Evolutionary conservation across 2,113 vertebrate species (phyloP).

Genomic region (Pelusios castaneus): DNA sequence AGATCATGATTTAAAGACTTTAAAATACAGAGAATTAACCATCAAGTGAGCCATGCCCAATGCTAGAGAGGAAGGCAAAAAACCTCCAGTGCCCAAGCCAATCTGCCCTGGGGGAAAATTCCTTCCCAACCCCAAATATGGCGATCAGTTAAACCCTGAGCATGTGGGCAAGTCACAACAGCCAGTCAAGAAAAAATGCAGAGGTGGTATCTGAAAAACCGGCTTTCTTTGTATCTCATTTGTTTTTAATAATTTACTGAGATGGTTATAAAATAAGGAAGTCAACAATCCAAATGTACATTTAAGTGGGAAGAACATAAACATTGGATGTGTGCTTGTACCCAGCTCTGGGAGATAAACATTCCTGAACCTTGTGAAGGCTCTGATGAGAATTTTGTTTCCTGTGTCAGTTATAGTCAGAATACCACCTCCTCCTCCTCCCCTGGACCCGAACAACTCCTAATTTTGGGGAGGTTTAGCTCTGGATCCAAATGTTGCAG

Average conservation of each 20-base stretch:
- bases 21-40: too few relatives aligned
- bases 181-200: too few relatives aligned
- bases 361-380: background rate
- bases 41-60: too few relatives aligned
- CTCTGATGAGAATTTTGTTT: background rate
- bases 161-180: too few relatives aligned
- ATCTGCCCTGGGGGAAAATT: too few relatives aligned
- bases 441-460: background rate
- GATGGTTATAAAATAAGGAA: background rate
- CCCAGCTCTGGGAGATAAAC: background rate
- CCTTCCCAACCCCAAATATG: too few relatives aligned
- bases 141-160: too few relatives aligned
- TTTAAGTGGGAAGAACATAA: background rate
- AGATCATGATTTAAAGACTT: too few relatives aligned
- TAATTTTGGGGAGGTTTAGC: background rate
- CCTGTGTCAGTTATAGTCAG: background rate
- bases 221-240: too few relatives aligned
- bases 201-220: background rate
- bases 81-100: too few relatives aligned
- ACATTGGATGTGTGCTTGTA: background rate
- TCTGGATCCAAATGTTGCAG: rapidly evolving
- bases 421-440: background rate
- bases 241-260: background rate
- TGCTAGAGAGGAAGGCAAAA: too few relatives aligned
- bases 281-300: background rate